phyloP scores from a whole-genome alignment of 2,888 invertebrate species.

The Drosophila putrida region DNA sequence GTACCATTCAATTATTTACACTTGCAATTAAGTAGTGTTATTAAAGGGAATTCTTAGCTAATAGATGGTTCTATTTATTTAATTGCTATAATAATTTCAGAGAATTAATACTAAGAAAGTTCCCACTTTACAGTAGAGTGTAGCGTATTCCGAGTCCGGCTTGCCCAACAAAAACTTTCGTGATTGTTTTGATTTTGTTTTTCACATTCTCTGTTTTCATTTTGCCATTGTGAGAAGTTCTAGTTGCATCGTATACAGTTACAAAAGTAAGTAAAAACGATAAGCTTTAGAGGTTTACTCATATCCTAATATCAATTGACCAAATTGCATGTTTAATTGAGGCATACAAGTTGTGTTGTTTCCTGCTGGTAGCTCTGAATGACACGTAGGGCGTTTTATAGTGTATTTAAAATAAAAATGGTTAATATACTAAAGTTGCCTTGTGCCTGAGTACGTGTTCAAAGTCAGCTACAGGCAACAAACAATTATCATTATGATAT shows the following conservation, averaged over 20 bases:
- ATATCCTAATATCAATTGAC: conserved; percentile 4
- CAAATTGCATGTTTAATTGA: not conserved
- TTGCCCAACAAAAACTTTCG: not conserved
- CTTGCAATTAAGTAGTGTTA: not conserved
- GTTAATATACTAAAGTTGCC: conserved; percentile 19
- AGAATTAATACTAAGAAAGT: not conserved
- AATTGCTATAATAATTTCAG: not conserved
- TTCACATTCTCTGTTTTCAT: conserved; percentile 10
- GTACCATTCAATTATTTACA: not conserved
- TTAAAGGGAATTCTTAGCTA: too few species aligned
- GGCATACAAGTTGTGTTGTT: not conserved
- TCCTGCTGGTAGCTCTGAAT: not conserved
- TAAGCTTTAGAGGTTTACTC: not conserved
- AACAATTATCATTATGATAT: conserved; percentile 32
- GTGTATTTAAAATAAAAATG: conserved; percentile 8
- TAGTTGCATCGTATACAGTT: conserved; percentile 3
- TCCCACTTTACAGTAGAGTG: not conserved
- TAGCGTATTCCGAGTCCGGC: not conserved
- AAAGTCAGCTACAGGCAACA: conserved; percentile 6
- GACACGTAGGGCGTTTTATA: conserved; percentile 36
- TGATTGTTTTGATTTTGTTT: conserved; percentile 9
- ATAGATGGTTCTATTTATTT: not conserved
- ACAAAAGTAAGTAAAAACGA: not conserved
- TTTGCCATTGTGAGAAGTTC: conserved; percentile 1
- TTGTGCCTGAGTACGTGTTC: conserved; percentile 52